These are phyloP conservation scores for Marcusenius ussheri DNA, from an alignment of 2,113 vertebrate species.

Conservation along the genomic window DNA sequence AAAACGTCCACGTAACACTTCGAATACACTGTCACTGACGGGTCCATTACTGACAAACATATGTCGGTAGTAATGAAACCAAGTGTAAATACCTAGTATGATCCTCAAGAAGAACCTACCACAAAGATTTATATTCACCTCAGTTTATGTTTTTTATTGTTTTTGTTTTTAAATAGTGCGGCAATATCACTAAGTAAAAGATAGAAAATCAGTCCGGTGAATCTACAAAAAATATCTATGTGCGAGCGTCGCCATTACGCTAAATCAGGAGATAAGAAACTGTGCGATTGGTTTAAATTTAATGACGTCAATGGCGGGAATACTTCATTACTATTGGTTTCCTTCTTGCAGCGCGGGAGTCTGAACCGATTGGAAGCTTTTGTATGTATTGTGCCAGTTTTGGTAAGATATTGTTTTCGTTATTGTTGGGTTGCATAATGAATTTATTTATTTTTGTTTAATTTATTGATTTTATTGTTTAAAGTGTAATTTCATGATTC, in stretches of 20 bases:
- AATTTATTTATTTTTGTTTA: not conserved
- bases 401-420: not conserved
- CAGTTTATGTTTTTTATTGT: not conserved
- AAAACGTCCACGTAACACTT: not conserved
- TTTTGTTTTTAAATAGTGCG: not conserved
- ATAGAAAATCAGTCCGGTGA: not conserved
- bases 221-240: not conserved
- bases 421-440: not conserved
- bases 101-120: not conserved
- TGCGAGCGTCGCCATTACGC: not conserved
- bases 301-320: conserved; percentile 52
- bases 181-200: not conserved
- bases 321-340: conserved; percentile 30
- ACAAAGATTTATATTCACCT: not conserved
- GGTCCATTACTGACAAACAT: not conserved
- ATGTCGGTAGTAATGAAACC: not conserved
- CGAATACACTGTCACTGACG: not conserved
- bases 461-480: not conserved
- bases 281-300: not conserved
- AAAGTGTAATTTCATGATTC: not conserved
- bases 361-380: not conserved
- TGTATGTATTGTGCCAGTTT: not conserved
- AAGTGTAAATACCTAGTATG: not conserved
- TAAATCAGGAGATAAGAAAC: not conserved
- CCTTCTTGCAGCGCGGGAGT: conserved; percentile 55